phyloP scores from a whole-genome alignment of 2,797 vertebrate genomes.

The Microctenopoma lineatum region DNA sequence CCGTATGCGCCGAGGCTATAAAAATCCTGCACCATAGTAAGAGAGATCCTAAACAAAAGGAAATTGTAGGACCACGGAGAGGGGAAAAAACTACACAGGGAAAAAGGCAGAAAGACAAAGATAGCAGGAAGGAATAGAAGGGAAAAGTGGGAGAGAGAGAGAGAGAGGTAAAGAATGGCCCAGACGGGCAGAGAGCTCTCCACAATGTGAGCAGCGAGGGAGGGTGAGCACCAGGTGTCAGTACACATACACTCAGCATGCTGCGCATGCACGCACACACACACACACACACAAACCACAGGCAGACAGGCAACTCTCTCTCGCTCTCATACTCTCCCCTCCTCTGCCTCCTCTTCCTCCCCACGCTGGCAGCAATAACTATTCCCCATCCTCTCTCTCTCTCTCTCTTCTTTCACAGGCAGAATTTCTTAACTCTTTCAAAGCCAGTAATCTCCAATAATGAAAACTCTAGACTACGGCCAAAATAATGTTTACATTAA shows the following conservation, averaged over 20 bases:
- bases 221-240: slow-evolving; percentile 81
- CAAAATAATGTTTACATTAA: rapidly evolving
- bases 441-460: slow-evolving; percentile 24
- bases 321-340: slow-evolving; percentile 17
- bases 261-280: slow-evolving; percentile 38
- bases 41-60: slow-evolving; percentile 60
- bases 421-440: slow-evolving; percentile 75
- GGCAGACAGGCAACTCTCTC: slow-evolving; percentile 66
- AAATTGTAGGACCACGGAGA: slow-evolving; percentile 39
- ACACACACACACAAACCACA: slow-evolving; percentile 11
- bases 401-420: slow-evolving; percentile 44
- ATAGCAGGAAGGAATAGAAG: slow-evolving; percentile 45
- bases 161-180: slow-evolving; percentile 51
- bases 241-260: slow-evolving; percentile 70
- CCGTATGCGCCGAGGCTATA: slow-evolving; percentile 60
- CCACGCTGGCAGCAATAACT: slow-evolving; percentile 56
- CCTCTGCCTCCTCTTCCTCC: slow-evolving; percentile 32
- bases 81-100: slow-evolving; percentile 16
- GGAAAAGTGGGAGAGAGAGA: slow-evolving; percentile 39
- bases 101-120: slow-evolving; percentile 40
- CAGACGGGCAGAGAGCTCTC: slow-evolving; percentile 75
- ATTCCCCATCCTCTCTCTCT: slow-evolving; percentile 41
- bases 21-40: slow-evolving; percentile 79
- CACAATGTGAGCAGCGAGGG: slow-evolving; percentile 74
- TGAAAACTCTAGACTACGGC: background rate